phyloP scores from a whole-genome alignment of 1,140 invertebrate genomes.

The Branchinecta lynchi region DNA sequence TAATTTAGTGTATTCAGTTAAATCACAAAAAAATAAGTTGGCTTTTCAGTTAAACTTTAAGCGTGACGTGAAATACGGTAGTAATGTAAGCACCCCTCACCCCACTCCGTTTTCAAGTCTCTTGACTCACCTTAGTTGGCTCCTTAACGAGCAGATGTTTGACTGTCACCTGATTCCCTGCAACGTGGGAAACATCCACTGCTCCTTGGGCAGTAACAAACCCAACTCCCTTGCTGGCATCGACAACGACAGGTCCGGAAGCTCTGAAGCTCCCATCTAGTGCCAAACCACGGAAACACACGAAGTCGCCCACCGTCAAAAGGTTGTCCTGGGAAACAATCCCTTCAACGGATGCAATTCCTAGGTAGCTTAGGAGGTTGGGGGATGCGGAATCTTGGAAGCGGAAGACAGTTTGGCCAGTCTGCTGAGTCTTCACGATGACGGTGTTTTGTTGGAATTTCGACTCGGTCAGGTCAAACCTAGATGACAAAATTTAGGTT shows the following conservation, averaged over 20 bases:
- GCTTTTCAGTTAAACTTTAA: no score
- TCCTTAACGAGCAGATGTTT: background rate
- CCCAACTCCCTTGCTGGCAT: conserved; percentile 20
- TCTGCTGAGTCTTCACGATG: conserved; percentile 29
- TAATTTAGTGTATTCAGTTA: no score
- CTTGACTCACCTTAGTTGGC: background rate
- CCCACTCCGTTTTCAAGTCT: no score
- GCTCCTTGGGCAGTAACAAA: conserved; percentile 19
- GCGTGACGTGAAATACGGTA: no score
- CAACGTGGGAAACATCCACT: conserved; percentile 18
- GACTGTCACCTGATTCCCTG: conserved; percentile 13
- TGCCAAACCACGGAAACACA: conserved; percentile 16
- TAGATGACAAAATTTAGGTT: conserved; percentile 11
- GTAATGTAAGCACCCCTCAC: no score
- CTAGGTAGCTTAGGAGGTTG: background rate
- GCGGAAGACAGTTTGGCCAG: conserved; percentile 33
- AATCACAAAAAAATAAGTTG: no score
- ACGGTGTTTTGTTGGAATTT: conserved; percentile 19
- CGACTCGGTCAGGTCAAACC: conserved; percentile 16
- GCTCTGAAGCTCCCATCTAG: background rate
- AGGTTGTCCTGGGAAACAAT: conserved; percentile 11
- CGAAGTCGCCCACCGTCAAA: conserved; percentile 22
- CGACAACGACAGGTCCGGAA: conserved; percentile 16
- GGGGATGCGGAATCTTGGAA: background rate
- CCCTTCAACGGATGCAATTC: background rate